Conservation (phyloP, 2,797 vertebrate species). For the Sebastolobus alascanus region DNA sequence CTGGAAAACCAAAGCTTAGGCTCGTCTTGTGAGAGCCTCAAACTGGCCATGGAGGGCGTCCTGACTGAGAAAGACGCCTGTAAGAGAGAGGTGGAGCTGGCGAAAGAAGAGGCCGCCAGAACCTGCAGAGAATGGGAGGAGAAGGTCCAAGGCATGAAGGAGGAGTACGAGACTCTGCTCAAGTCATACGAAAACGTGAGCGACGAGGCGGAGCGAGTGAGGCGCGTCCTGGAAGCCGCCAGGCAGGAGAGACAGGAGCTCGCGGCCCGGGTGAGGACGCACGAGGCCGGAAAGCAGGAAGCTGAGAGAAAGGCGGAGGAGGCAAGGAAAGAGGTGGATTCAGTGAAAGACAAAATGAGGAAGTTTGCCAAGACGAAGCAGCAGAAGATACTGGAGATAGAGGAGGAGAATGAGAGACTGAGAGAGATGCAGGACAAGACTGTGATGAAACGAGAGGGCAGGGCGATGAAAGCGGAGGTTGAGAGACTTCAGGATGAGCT, state of each 20-base stretch:
- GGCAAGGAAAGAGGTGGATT: slow-evolving; percentile 89
- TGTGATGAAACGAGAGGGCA: slow-evolving; percentile 44
- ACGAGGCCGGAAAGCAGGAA: slow-evolving; percentile 87
- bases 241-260: slow-evolving; percentile 94
- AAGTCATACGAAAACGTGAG: slow-evolving; percentile 98
- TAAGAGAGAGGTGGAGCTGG: slow-evolving; percentile 83
- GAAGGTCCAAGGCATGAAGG: slow-evolving; percentile 90
- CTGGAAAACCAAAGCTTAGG: slow-evolving; percentile 91
- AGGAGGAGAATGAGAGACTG: slow-evolving; percentile 96
- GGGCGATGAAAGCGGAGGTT: slow-evolving; percentile 74
- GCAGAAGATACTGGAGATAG: slow-evolving; percentile 95
- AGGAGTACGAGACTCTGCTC: slow-evolving; percentile 96
- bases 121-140: slow-evolving; percentile 87
- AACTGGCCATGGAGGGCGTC: slow-evolving; percentile 87
- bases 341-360: slow-evolving; percentile 96
- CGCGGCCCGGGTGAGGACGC: slow-evolving; percentile 81
- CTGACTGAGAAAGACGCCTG: slow-evolving; percentile 89
- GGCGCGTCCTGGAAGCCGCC: slow-evolving; percentile 89
- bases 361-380: slow-evolving; percentile 98
- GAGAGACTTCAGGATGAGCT: slow-evolving; percentile 78
- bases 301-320: slow-evolving; percentile 87
- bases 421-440: slow-evolving; percentile 81
- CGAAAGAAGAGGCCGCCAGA: slow-evolving; percentile 81
- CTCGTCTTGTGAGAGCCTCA: slow-evolving; percentile 93
- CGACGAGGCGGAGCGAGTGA: slow-evolving; percentile 92